phyloP scores from a whole-genome alignment of 2,113 vertebrate genomes.

The Xiphorhynchus elegans region DNA sequence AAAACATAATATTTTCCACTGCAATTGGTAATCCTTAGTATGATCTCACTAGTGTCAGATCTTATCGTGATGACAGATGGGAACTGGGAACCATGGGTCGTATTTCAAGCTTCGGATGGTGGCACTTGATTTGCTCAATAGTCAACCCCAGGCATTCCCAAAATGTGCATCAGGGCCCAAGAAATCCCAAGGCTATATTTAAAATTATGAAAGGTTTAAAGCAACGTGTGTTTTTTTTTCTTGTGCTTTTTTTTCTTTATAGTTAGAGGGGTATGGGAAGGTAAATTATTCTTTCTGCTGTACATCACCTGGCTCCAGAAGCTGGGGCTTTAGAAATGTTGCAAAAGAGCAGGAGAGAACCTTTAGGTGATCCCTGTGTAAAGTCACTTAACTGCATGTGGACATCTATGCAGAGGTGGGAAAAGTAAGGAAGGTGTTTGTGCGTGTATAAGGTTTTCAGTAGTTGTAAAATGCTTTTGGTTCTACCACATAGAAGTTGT shows the following conservation, averaged over 20 bases:
- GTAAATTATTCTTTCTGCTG: background rate
- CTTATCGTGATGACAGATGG: constrained; percentile 39
- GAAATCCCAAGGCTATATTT: background rate
- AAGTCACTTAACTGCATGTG: background rate
- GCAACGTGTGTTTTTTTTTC: background rate
- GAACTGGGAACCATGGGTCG: background rate
- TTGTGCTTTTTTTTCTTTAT: background rate
- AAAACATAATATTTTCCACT: constrained; percentile 50
- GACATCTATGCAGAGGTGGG: background rate
- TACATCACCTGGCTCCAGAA: background rate
- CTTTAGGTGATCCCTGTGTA: background rate
- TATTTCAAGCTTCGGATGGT: background rate
- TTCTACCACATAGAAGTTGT: background rate
- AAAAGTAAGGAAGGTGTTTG: background rate
- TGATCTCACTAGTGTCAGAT: constrained; percentile 54
- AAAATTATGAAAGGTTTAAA: background rate
- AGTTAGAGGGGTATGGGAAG: background rate
- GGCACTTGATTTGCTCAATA: constrained; percentile 16
- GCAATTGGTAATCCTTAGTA: constrained; percentile 15
- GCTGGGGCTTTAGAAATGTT: background rate
- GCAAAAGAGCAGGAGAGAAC: background rate
- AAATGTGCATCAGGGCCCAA: background rate
- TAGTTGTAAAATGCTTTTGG: background rate
- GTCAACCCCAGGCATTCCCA: background rate
- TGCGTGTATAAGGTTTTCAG: background rate